phyloP scores from a whole-genome alignment of 2,113 vertebrate species.

The Rhinoderma darwinii region DNA sequence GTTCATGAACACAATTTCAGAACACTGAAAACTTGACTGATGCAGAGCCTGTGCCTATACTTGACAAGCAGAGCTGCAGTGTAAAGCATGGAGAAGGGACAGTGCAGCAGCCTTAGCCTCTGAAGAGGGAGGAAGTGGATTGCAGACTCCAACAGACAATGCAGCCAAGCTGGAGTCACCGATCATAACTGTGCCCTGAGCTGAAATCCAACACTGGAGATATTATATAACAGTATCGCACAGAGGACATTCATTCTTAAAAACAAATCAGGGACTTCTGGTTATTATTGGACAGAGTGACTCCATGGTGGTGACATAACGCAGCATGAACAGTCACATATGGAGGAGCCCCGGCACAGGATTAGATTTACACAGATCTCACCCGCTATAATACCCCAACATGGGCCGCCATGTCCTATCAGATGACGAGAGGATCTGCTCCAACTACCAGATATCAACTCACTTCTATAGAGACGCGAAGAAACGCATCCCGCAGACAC shows the following conservation, averaged over 20 bases:
- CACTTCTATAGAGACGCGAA: background rate
- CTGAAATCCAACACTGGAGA: too few relatives aligned
- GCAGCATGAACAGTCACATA: background rate
- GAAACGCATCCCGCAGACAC: background rate
- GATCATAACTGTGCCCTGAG: too few relatives aligned
- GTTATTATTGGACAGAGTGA: background rate
- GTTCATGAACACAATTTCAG: too few relatives aligned
- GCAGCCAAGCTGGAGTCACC: too few relatives aligned
- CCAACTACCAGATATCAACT: background rate
- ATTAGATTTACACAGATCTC: conserved; percentile 1
- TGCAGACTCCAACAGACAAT: too few relatives aligned
- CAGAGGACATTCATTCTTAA: too few relatives aligned
- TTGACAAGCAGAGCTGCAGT: background rate
- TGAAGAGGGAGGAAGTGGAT: too few relatives aligned
- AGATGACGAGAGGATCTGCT: background rate
- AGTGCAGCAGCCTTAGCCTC: background rate
- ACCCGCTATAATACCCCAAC: background rate
- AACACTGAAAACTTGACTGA: too few relatives aligned
- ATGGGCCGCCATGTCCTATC: background rate
- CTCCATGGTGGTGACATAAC: too few relatives aligned
- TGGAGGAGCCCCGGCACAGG: background rate
- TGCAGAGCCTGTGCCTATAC: too few relatives aligned
- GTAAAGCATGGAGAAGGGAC: background rate
- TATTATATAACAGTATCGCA: too few relatives aligned
- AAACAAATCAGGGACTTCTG: background rate